Percentiles rank a stretch among this genome's conserved stretches.
Evolutionary conservation across 2,113 vertebrate genomes (phyloP).

Genomic region (Antidorcas marsupialis): DNA sequence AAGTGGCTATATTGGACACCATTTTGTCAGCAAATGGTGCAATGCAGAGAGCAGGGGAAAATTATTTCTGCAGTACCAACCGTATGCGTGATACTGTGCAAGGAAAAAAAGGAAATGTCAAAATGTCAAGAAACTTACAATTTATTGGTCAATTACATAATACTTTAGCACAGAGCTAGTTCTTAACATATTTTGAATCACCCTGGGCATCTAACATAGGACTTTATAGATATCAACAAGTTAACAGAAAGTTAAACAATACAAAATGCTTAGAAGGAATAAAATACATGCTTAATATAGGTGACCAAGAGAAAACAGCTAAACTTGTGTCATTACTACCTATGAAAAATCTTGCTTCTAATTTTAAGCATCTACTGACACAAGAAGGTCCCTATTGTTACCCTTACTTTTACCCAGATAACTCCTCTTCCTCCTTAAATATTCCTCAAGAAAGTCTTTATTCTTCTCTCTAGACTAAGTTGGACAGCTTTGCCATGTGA

Average conservation of each 20-base stretch:
- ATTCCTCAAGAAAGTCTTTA: constrained; percentile 8
- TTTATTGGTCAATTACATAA: neutral
- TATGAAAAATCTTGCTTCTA: neutral
- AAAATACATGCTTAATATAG: constrained; percentile 21
- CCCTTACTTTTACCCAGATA: neutral
- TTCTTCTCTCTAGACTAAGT: neutral
- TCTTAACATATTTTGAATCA: neutral
- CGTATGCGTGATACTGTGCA: neutral
- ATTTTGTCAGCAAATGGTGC: constrained; percentile 18
- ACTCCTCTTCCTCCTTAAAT: neutral
- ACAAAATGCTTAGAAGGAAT: neutral
- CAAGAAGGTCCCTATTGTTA: neutral
- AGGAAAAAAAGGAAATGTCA: constrained; percentile 17
- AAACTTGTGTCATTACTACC: neutral
- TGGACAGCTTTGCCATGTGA: neutral
- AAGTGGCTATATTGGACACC: neutral
- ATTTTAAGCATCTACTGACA: neutral
- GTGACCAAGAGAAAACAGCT: neutral
- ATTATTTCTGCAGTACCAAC: constrained; percentile 14
- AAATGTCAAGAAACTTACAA: constrained; percentile 20
- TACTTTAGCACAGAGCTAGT: neutral
- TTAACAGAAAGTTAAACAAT: constrained; percentile 8
- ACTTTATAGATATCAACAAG: neutral
- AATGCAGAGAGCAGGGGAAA: neutral
- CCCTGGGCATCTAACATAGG: neutral